Conservation (phyloP, 2,113 vertebrate genomes). For the Eurystomus gularis region DNA sequence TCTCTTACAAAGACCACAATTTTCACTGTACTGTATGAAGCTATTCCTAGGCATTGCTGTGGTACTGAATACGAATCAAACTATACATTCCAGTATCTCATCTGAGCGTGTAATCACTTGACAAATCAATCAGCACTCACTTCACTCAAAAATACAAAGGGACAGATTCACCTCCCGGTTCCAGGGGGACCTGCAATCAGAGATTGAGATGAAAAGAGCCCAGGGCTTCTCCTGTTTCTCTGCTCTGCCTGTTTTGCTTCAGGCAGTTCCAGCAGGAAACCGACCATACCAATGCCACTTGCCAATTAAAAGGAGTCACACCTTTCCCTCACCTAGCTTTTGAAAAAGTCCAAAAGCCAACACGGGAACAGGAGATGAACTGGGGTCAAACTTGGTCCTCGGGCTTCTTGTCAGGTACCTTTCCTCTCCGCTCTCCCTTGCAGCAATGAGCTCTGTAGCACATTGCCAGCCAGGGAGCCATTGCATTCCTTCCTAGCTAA, state of each 20-base stretch:
- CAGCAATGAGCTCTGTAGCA: accelerated
- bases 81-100: constrained; percentile 33
- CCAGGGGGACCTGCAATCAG: constrained; percentile 29
- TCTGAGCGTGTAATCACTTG: constrained; percentile 59
- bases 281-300: neutral
- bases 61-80: constrained; percentile 31
- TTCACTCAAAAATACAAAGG: constrained; percentile 56
- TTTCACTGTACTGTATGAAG: neutral
- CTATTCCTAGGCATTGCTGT: neutral
- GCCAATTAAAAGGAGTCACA: neutral
- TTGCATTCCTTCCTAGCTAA: accelerated
- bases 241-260: neutral
- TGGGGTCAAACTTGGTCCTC: neutral
- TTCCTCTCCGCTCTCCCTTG: no score
- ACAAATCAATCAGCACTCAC: constrained; percentile 56
- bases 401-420: neutral
- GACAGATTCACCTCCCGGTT: constrained; percentile 32
- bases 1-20: neutral
- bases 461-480: neutral
- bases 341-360: neutral
- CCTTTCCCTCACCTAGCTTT: neutral
- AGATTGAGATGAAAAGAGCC: neutral
- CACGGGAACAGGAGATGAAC: neutral
- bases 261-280: neutral
- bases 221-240: neutral